Evolutionary conservation across 2,888 invertebrate species (phyloP).

Genomic region (Drosophila paranaensis): DNA sequence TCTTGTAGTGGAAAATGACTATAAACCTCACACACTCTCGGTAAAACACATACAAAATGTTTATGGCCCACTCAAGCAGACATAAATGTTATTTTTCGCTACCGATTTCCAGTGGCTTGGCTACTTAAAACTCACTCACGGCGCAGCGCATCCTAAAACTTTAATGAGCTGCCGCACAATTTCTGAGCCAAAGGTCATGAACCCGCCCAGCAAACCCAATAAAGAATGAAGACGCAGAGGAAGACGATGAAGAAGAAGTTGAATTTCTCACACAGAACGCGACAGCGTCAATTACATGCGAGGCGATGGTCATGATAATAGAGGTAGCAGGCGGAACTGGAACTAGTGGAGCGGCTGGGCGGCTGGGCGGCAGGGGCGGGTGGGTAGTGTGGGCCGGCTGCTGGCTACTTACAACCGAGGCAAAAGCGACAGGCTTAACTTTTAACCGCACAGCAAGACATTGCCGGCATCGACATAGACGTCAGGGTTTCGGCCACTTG

Average conservation of each 20-base stretch:
- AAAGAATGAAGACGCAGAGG: not conserved
- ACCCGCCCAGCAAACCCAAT: conserved; percentile 32
- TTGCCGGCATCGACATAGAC: conserved; percentile 64
- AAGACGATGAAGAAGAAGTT: not conserved
- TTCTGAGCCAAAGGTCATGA: conserved; percentile 68
- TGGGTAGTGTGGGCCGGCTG: not conserved
- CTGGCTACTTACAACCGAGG: conserved; percentile 52
- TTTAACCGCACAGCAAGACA: conserved; percentile 70
- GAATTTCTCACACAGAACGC: conserved; percentile 53
- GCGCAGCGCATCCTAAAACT: conserved; percentile 56
- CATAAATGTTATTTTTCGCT: conserved; percentile 64
- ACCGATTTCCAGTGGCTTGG: conserved; percentile 54
- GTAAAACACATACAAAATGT: conserved; percentile 39
- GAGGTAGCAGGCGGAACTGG: conserved; percentile 10
- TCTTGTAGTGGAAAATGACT: conserved; percentile 8
- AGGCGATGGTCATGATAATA: conserved; percentile 38
- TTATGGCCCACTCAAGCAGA: conserved; percentile 57
- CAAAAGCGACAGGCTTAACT: conserved; percentile 67
- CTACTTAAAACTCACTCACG: conserved; percentile 60
- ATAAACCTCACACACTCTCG: conserved; percentile 14
- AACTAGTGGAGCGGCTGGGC: not conserved
- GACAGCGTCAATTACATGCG: conserved; percentile 74
- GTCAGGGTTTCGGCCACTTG: conserved; percentile 68
- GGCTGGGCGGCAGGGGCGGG: not conserved
- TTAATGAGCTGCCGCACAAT: conserved; percentile 58